Evolutionary conservation across 2,888 invertebrate species (phyloP), one percentile per base, ranked within the genome.

Genomic region (Drosophila barbarae): DNA sequence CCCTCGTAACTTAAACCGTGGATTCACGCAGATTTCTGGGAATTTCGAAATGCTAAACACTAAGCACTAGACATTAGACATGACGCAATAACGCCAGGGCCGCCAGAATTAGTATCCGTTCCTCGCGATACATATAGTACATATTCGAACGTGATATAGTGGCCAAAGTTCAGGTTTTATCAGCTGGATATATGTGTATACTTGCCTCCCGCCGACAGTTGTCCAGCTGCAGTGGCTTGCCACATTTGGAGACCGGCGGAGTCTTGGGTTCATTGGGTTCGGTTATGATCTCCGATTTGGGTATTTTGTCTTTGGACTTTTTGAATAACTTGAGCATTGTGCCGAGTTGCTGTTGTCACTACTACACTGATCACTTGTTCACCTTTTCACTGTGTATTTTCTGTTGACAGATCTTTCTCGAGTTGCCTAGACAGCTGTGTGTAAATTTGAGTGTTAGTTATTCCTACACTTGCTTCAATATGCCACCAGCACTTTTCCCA

Each of bases 141-240:
- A 30, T 30, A 38, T 34, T 44, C 30, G 42, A 36, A 44, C 56
- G 36, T n/a, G 44, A 42, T 55, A 36, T 44, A 28, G 46, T 61
- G 53, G 28, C 39, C 61, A 61, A 64, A 64, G 61, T 64, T 52
- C 60, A 38, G 38, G 38, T 35, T 23, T 42, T 39, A 46, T 60
- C 44, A 39, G 28, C 15, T 21, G 18, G 15, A 32, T 56, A 38
- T 46, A 13, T 46, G 12, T 32, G 5, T 32, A 32, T 88, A 89
- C 89, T 89, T 88, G 87, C 89, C 89, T 89, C 89, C 87, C 88
- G 88, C 55, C 89, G 85, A 50, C 82, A 74, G 69, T 87, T 87
- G 69, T 89, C 89, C 74, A 89, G 77, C 38, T 87, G 83, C 56
- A 89, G 77, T 13, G 87, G 84, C 64, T 87, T 89, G 73, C 89